Evolutionary conservation across 2,113 vertebrate species (phyloP).

Genomic region (Cyanoderma ruficeps): DNA sequence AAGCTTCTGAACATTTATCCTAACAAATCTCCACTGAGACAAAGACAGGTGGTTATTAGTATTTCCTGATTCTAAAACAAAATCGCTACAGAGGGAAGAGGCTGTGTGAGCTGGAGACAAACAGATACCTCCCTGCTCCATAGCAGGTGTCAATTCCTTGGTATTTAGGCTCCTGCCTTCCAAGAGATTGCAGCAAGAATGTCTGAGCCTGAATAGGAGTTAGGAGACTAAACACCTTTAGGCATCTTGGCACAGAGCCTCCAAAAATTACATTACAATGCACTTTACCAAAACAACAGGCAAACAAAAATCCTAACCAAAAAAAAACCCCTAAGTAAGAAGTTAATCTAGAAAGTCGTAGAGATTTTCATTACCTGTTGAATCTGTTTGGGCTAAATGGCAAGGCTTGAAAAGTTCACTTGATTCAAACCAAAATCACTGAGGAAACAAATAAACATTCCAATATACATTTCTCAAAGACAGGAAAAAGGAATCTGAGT

Average conservation of each 20-base stretch:
- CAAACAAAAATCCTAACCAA: not conserved
- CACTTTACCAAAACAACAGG: not conserved
- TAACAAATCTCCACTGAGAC: not conserved
- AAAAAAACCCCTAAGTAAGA: not conserved
- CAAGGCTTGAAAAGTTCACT: not conserved
- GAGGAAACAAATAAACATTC: not conserved
- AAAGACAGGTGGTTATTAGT: not conserved
- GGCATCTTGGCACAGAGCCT: not conserved
- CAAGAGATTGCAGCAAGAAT: not conserved
- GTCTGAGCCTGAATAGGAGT: not conserved
- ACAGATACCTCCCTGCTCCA: not conserved
- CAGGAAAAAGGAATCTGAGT: not conserved
- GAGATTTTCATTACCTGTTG: not conserved
- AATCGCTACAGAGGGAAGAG: not conserved
- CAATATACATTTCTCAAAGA: not conserved
- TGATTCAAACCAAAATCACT: not conserved
- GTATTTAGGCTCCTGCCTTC: not conserved
- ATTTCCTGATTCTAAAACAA: not conserved
- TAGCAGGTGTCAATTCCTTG: not conserved
- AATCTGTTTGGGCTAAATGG: not conserved
- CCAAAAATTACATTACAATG: not conserved
- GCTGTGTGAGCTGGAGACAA: not conserved
- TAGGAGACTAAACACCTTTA: not conserved
- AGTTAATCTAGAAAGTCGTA: not conserved
- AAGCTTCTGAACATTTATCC: not conserved